phyloP scores from a whole-genome alignment of 2,888 invertebrate species.

The Ceratothoa steindachneri region DNA sequence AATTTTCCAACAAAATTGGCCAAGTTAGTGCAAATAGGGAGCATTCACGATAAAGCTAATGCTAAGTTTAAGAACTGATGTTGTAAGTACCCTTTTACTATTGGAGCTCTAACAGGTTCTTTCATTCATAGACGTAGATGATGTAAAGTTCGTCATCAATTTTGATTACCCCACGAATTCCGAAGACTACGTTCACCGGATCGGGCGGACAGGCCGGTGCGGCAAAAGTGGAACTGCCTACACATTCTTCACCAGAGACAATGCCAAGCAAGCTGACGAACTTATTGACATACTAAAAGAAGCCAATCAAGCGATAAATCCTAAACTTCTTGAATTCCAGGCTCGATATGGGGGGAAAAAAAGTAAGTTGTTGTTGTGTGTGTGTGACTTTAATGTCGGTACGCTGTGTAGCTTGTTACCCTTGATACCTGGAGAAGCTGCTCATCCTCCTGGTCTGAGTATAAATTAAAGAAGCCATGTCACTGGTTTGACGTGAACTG shows the following conservation, averaged over 20 bases:
- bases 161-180: conserved; percentile 95
- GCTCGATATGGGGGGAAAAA: background rate
- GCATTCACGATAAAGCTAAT: conserved; percentile 9
- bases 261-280: conserved; percentile 85
- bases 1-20: conserved; percentile 8
- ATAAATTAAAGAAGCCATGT: too few relatives aligned
- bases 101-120: conserved; percentile 48
- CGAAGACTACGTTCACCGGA: conserved; percentile 96
- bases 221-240: conserved; percentile 91
- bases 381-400: too few relatives aligned
- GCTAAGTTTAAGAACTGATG: conserved; percentile 3
- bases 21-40: background rate
- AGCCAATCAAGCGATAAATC: conserved; percentile 83
- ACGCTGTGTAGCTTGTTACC: too few relatives aligned
- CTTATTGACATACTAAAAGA: conserved; percentile 85
- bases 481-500: too few relatives aligned
- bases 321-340: conserved; percentile 66
- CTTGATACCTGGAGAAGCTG: too few relatives aligned
- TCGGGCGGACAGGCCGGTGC: conserved; percentile 87
- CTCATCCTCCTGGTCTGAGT: too few relatives aligned
- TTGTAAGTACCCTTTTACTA: background rate
- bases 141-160: conserved; percentile 95
- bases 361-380: background rate
- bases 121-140: conserved; percentile 67
- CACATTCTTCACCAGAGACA: conserved; percentile 89